Conservation (phyloP, 2,888 invertebrate species). For the Pomacea canaliculata region DNA sequence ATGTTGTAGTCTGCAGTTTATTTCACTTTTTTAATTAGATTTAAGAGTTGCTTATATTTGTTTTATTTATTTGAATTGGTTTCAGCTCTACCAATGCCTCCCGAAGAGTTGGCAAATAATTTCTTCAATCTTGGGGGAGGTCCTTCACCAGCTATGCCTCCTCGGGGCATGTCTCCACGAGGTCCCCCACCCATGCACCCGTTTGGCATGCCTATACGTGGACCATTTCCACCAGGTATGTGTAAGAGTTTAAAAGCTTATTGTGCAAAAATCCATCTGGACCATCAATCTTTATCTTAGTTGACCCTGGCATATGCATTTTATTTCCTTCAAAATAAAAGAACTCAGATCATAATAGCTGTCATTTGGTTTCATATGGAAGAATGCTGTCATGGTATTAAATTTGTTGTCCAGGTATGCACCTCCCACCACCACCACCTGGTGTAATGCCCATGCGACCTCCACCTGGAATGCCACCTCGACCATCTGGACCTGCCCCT, state of each 20-base stretch:
- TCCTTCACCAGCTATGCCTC: slow-evolving; percentile 54
- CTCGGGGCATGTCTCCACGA: slow-evolving; percentile 71
- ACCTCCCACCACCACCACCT: slow-evolving; percentile 71
- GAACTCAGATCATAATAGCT: no score
- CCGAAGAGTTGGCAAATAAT: slow-evolving; percentile 74
- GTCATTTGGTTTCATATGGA: no score
- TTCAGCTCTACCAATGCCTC: slow-evolving; percentile 76
- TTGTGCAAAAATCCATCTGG: no score
- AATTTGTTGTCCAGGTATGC: slow-evolving; percentile 48
- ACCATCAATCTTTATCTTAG: no score
- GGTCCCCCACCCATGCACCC: slow-evolving; percentile 68
- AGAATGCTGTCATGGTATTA: no score
- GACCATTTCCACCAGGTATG: slow-evolving; percentile 42
- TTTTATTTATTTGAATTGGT: slow-evolving; percentile 24
- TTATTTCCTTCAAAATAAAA: no score
- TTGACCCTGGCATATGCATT: no score
- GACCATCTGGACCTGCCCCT: slow-evolving; percentile 83
- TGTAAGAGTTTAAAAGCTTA: no score
- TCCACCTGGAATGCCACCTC: slow-evolving; percentile 76
- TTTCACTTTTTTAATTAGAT: no score
- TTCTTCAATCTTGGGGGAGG: slow-evolving; percentile 77
- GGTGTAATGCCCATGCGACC: slow-evolving; percentile 69
- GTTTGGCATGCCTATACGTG: slow-evolving; percentile 47
- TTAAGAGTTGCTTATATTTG: background rate
- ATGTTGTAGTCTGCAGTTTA: background rate